A percentile compares a stretch with the other conserved stretches of the same genome.
Conservation (phyloP, 1,140 invertebrate species). For the Octopus bimaculoides region DNA sequence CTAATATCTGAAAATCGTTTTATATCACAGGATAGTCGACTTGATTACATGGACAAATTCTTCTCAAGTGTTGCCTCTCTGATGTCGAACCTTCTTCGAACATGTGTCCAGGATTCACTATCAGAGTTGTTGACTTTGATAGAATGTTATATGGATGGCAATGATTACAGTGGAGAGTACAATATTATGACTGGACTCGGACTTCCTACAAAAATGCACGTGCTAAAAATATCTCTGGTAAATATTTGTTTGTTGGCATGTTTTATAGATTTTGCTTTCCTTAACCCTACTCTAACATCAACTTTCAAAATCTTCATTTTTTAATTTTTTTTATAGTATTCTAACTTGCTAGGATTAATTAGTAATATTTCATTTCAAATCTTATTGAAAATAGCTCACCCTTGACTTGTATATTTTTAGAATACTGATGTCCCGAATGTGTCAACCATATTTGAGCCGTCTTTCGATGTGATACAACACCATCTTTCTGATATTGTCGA, state of each 20-base stretch:
- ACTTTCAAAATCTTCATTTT: no score
- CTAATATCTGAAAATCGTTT: not conserved
- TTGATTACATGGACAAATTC: slow-evolving; percentile 61
- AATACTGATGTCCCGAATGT: slow-evolving; percentile 32
- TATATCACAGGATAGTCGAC: slow-evolving; percentile 35
- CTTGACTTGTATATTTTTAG: no score
- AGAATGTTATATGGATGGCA: slow-evolving; percentile 61
- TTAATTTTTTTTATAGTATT: no score
- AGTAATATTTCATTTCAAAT: no score
- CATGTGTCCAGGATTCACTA: slow-evolving; percentile 73
- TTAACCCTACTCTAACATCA: not conserved
- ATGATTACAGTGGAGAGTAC: slow-evolving; percentile 46
- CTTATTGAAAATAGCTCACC: no score
- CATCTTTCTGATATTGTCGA: slow-evolving; percentile 52
- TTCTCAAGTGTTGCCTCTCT: slow-evolving; percentile 72
- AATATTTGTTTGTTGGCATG: not conserved
- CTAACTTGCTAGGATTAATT: no score
- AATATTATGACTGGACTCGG: slow-evolving; percentile 14
- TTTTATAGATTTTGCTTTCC: slow-evolving; percentile 3
- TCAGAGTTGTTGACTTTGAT: slow-evolving; percentile 71
- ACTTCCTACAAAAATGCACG: not conserved
- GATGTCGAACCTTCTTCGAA: slow-evolving; percentile 74
- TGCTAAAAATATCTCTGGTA: not conserved
- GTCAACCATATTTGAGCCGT: slow-evolving; percentile 46
- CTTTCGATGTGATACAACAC: slow-evolving; percentile 46